Base-by-base conservation (phyloP, 2,888 invertebrate species). In the Eupithecia insigniata region DNA sequence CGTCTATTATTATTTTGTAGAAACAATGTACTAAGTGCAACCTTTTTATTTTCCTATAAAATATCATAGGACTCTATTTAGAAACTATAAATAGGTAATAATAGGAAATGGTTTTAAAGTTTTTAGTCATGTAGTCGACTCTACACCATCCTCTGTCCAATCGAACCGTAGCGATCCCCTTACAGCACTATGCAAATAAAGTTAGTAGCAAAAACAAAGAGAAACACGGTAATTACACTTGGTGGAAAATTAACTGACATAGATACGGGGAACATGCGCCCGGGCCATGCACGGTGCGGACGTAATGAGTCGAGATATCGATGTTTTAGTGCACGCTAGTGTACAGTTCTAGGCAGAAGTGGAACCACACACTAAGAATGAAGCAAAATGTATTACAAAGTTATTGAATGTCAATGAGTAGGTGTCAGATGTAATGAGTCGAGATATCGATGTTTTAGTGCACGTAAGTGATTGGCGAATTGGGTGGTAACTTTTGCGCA, bases 121-220 rank as follows among this genome's bases (percentile, higher is more conserved):
- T 51, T 61, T 30, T 32, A 61, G 10, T 34, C 14, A 30, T 32
- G n/a, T 12, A 62, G n/a, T 32, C 84, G 34, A 77, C 89, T 91
- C 90, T 76, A 85, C 67, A 8, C 39, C 39, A 51, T 70, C 71
- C 75, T 6, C 60, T 86, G 80, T 87, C 51, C 83, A n/a, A 79
- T 77, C 81, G 81, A 81, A 82, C 84, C 78, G 84, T 86, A 87
- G 82, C 85, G 84, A 87, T 88, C 87, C 85, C 85, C 87, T 87
- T 86, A 85, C 87, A 82, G 81, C 84, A 85, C 90, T 92, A 93
- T 93, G 93, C 93, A 93, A 93, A 93, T 93, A 93, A 92, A 93
- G 93, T 92, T 89, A 87, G 91, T 90, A 90, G 92, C 93, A 93
- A 93, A 93, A 93, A 93, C 92, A 93, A 93, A 93, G 93, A 88